Evolutionary conservation across 2,888 invertebrate species (phyloP).

Genomic region (Diachrysia chrysitis): DNA sequence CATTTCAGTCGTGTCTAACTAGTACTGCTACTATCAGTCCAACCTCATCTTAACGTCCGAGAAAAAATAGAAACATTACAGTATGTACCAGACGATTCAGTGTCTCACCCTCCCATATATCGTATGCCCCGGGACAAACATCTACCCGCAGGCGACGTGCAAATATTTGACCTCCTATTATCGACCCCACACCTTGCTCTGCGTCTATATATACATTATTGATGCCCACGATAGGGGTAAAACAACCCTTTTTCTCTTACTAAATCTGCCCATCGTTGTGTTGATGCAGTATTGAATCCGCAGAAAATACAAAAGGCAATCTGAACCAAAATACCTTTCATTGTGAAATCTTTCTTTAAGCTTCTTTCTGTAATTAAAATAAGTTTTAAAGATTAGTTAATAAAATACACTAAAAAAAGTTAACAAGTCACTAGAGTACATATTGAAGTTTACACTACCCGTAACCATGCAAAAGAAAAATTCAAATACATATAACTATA

Average conservation of each 20-base stretch:
- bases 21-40: too few relatives aligned
- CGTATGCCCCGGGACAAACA: slow-evolving; percentile 67
- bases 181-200: slow-evolving; percentile 82
- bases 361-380: too few relatives aligned
- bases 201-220: slow-evolving; percentile 58
- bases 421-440: too few relatives aligned
- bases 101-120: slow-evolving; percentile 54
- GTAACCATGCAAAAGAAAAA: too few relatives aligned
- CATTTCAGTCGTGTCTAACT: too few relatives aligned
- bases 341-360: too few relatives aligned
- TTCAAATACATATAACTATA: too few relatives aligned
- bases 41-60: neutral
- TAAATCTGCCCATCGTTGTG: neutral
- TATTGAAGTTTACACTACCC: too few relatives aligned
- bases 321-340: neutral
- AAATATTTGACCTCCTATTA: slow-evolving; percentile 85
- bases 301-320: neutral
- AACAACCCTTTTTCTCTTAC: neutral
- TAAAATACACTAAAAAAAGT: too few relatives aligned
- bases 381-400: too few relatives aligned
- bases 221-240: slow-evolving; percentile 23
- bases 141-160: slow-evolving; percentile 72
- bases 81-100: slow-evolving; percentile 26
- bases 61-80: slow-evolving; percentile 63
- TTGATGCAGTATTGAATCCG: neutral